phyloP scores from a whole-genome alignment of 1,140 invertebrate genomes.

The Leptonema lineaticorne region DNA sequence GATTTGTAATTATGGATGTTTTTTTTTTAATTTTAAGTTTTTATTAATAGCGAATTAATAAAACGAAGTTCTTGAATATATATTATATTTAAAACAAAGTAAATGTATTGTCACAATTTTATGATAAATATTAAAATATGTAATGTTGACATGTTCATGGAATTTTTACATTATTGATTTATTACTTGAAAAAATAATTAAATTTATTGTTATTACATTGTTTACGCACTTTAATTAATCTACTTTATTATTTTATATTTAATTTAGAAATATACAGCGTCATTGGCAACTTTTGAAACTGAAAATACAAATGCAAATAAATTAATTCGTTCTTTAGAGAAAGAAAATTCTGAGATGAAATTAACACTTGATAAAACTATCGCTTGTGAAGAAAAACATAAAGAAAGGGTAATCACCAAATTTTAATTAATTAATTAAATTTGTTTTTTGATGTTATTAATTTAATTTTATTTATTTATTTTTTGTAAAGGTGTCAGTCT shows the following conservation, averaged over 20 bases:
- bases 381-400: slow-evolving; percentile 39
- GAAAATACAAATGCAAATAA: slow-evolving; percentile 17
- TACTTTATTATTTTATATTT: background rate
- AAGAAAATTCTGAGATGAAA: slow-evolving; percentile 19
- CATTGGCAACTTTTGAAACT: slow-evolving; percentile 24
- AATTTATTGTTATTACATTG: background rate
- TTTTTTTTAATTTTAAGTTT: too few species aligned
- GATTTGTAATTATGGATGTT: background rate
- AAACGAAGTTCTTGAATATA: too few species aligned
- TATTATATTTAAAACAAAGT: too few species aligned
- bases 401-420: slow-evolving; percentile 32
- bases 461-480: slow-evolving; percentile 3
- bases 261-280: slow-evolving; percentile 25
- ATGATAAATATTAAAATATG: too few species aligned
- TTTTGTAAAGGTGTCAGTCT: slow-evolving; percentile 30
- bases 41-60: too few species aligned
- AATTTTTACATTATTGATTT: too few species aligned
- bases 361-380: slow-evolving; percentile 16
- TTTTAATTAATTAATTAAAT: background rate
- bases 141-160: too few species aligned
- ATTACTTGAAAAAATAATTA: too few species aligned
- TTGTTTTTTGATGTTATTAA: background rate
- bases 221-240: background rate
- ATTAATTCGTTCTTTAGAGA: background rate
- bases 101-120: too few species aligned